phyloP scores from a whole-genome alignment of 2,113 vertebrate genomes.

The Siniperca knerii region DNA sequence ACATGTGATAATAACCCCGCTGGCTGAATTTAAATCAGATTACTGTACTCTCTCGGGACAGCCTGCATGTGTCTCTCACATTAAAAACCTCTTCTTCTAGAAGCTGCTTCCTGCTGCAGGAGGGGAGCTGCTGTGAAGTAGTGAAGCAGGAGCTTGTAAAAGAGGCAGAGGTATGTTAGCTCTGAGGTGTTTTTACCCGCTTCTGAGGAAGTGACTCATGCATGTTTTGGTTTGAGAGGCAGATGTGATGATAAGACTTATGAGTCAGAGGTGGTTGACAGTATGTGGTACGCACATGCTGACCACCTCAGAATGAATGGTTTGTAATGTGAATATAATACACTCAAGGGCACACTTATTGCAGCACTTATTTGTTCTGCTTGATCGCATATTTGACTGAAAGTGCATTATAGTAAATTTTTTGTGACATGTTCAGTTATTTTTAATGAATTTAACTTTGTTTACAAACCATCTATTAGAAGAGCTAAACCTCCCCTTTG shows the following conservation, averaged over 20 bases:
- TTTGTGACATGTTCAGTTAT: slow-evolving; percentile 27
- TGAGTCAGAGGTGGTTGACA: slow-evolving; percentile 13
- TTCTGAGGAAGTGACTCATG: slow-evolving; percentile 34
- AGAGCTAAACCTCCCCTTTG: slow-evolving; percentile 18
- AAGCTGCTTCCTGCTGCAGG: slow-evolving; percentile 36
- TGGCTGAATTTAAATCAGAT: slow-evolving; percentile 77
- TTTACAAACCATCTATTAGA: slow-evolving; percentile 41
- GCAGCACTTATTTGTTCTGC: slow-evolving; percentile 26
- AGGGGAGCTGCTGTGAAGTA: neutral
- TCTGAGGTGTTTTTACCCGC: slow-evolving; percentile 14
- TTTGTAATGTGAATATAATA: slow-evolving; percentile 7
- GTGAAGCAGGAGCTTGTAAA: slow-evolving; percentile 20
- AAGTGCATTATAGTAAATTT: slow-evolving; percentile 32
- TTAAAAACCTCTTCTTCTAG: slow-evolving; percentile 43
- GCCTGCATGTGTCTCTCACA: slow-evolving; percentile 57
- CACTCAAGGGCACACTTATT: slow-evolving; percentile 25
- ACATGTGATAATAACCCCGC: slow-evolving; percentile 64
- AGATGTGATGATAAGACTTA: slow-evolving; percentile 34
- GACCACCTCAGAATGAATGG: slow-evolving; percentile 22
- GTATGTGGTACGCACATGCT: neutral
- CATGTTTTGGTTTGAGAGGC: slow-evolving; percentile 43
- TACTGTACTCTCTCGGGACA: slow-evolving; percentile 56
- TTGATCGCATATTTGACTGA: slow-evolving; percentile 40
- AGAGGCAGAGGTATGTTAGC: slow-evolving; percentile 12
- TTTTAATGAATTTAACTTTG: slow-evolving; percentile 37